Evolutionary conservation across 2,113 vertebrate genomes (phyloP).

Genomic region (Micromys minutus): DNA sequence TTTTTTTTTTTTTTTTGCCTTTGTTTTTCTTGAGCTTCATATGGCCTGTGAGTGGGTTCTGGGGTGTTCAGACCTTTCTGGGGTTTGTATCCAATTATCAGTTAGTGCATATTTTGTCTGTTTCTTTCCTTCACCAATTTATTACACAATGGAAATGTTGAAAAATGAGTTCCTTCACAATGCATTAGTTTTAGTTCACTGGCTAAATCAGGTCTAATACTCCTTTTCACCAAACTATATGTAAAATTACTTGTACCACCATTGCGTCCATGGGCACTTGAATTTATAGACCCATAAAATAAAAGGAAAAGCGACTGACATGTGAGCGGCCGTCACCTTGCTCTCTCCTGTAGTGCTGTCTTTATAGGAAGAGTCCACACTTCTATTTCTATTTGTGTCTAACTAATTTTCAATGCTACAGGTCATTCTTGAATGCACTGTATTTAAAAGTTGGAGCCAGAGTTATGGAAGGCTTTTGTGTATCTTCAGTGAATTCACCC

Average conservation of each 20-base stretch:
- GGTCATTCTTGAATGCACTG: neutral
- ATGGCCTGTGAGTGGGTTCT: too few relatives aligned
- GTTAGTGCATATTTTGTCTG: too few relatives aligned
- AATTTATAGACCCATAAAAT: slow-evolving; percentile 11
- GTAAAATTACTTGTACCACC: neutral
- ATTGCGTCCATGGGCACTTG: neutral
- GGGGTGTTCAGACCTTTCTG: too few relatives aligned
- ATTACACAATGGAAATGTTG: neutral
- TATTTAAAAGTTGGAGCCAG: neutral
- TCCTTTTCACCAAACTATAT: neutral
- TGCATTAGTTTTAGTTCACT: slow-evolving; percentile 26
- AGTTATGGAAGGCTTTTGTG: neutral
- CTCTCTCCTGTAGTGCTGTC: neutral
- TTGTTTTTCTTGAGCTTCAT: too few relatives aligned
- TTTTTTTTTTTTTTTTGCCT: too few relatives aligned
- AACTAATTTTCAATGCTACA: neutral
- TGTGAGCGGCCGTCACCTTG: too few relatives aligned
- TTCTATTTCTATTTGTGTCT: neutral
- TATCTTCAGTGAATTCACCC: too few relatives aligned
- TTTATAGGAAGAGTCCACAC: neutral
- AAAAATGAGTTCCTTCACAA: neutral
- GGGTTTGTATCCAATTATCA: too few relatives aligned
- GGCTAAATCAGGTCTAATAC: neutral
- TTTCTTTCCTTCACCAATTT: neutral
- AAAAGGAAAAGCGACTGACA: neutral